Evolutionary conservation across 1,140 invertebrate species (phyloP), one percentile per base, ranked within the genome.

Genomic region (Ylistrum balloti): DNA sequence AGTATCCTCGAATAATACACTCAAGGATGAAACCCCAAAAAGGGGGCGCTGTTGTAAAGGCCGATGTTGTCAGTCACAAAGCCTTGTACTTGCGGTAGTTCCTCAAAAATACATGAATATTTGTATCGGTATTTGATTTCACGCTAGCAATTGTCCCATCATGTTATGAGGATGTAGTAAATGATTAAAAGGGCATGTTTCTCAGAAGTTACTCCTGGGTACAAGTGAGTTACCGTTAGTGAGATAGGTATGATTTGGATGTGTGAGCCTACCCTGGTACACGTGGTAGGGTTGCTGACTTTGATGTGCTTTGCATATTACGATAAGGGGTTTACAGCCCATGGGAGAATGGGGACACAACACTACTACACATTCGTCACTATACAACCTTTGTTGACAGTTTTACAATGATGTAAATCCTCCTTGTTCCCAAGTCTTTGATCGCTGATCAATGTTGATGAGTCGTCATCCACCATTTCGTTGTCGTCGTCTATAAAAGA

Each of bases 401-500:
- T 74, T 28, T 74, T 74, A 74, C 56, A 74, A n/a, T 48, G 45
- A 3, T 74, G 56, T 74, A 74, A 7, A 28, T n/a, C 56, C 17
- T 74, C 56, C 11, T 74, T 74, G 22, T 74, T 74, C 5, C n/a
- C n/a, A 74, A 74, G 22, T 28, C 22, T 74, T 74, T 74, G 22
- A 74, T 74, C 28, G 22, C n/a, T 74, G 56, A 74, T 74, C 56
- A 28, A 74, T 9, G 56, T 74, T 2, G 56, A 74, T n/a, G 88
- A 28, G 22, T 89, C 85, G 41, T 89, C 88, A 33, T 89, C 34
- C 85, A 86, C 33, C 74, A 33, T 86, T 89, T 89, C 88, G 74
- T 89, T 86, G 41, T 86, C 85, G 17, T 41, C 34, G 86, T 85
- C 85, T 33, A 41, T 86, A 34, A 89, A 32, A 38, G 88, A 89